phyloP scores from a whole-genome alignment of 2,113 vertebrate species.

The Campylomormyrus numenius region DNA sequence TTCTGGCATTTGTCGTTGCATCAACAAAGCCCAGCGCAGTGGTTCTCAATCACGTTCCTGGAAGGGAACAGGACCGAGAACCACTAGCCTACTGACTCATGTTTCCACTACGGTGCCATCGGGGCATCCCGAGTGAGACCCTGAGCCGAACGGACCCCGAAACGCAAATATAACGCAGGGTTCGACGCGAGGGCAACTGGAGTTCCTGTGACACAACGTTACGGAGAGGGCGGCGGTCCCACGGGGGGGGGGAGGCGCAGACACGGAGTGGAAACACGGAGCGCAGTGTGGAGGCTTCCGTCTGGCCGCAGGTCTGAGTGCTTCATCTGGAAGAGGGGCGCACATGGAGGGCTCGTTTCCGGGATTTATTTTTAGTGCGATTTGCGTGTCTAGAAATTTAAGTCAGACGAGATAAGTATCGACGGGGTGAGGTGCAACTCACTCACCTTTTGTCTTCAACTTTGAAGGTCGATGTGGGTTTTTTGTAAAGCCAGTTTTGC shows the following conservation, averaged over 20 bases:
- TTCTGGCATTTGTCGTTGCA: not conserved
- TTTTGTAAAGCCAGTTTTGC: constrained; percentile 62
- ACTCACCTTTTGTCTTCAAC: constrained; percentile 42
- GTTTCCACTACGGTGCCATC: not conserved
- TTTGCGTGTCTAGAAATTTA: constrained; percentile 41
- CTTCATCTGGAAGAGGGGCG: constrained; percentile 39
- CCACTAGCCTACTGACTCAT: not conserved
- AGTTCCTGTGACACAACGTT: not conserved
- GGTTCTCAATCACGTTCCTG: too few species aligned
- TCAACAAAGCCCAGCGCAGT: not conserved
- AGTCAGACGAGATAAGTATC: constrained; percentile 59
- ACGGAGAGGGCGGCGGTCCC: not conserved
- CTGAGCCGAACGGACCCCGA: not conserved
- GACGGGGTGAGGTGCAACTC: constrained; percentile 36
- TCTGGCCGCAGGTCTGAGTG: constrained; percentile 57
- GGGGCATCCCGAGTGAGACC: not conserved
- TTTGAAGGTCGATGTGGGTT: constrained; percentile 60
- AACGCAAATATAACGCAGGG: not conserved
- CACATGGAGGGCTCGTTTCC: constrained; percentile 38
- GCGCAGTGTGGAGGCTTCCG: constrained; percentile 40
- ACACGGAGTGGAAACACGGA: not conserved
- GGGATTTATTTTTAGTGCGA: constrained; percentile 43
- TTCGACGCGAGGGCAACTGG: not conserved
- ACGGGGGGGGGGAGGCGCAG: not conserved
- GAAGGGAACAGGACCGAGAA: too few species aligned